Evolutionary conservation across 2,888 invertebrate species (phyloP), one percentile per base, ranked within the genome.

Genomic region (Zelleria hepariella): DNA sequence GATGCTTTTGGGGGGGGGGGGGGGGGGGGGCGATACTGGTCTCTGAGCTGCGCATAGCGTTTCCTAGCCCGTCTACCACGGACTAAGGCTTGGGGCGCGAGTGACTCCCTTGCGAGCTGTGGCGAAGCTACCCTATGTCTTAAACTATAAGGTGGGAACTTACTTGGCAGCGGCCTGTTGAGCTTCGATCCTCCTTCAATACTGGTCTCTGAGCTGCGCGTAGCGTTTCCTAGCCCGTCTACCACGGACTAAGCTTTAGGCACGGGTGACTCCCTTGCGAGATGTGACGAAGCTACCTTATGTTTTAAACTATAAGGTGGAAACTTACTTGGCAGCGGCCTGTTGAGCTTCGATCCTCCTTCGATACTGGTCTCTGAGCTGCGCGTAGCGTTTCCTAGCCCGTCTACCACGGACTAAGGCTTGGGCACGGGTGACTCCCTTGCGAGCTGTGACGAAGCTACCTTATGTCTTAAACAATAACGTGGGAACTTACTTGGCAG

Each of bases 191-290:
- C 94, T n/a, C n/a, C 95, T 86, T 48, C 92, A 91, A 74, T 93
- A 92, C 70, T 96, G 96, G 0, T 94, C 94, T 73, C 92, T 93
- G 48, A 95, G 80, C 63, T 92, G 90, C 0, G 84, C 84, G 62
- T 91, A 95, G 2, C 91, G 90, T 58, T 90, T 90, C 1, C 96
- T 86, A 67, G 96, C 95, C 60, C 91, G 86, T 62, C 92, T 90
- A n/a, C 96, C 97, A 23, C 97, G 90, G 78, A 93, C 94, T 42
- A 94, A 80, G 57, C 97, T 95, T 84, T 98, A 98, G 0, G 94
- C 94, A 68, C 91, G 91, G 47, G 95, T 79, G 0, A 92, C 92
- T 0, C 93, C 95, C 60, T 81, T 89, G 55, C 91, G 91, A 58
- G 94, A 81, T n/a, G 65, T 49, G 61, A 79, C 68, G 79, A 86